phyloP scores from a whole-genome alignment of 2,888 invertebrate genomes.

The Ormyrus labotus region DNA sequence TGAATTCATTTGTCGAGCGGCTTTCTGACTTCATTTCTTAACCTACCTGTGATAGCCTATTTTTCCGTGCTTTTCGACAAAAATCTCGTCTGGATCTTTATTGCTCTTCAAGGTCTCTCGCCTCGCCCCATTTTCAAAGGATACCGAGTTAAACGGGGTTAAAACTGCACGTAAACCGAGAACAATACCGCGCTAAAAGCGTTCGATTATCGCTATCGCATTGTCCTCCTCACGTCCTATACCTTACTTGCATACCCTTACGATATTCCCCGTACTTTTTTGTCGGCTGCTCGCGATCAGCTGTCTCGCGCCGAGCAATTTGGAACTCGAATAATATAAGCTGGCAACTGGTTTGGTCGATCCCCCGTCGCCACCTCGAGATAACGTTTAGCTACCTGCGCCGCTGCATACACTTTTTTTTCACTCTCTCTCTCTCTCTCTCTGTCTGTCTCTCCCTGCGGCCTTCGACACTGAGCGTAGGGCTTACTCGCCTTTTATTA shows the following conservation, averaged over 20 bases:
- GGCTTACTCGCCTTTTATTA: neutral
- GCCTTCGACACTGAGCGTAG: neutral
- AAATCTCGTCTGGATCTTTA: no score
- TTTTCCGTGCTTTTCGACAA: no score
- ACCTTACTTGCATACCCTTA: neutral
- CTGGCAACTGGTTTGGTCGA: conserved; percentile 42
- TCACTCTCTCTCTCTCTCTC: no score
- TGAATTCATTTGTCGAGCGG: no score
- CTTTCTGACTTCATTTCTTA: no score
- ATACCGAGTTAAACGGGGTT: no score
- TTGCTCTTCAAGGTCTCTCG: no score
- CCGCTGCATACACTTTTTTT: neutral
- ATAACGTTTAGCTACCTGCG: conserved; percentile 48
- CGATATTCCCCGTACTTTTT: neutral
- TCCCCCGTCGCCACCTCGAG: conserved; percentile 38
- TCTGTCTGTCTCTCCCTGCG: neutral
- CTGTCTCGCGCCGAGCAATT: conserved; percentile 34
- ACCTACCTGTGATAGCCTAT: no score
- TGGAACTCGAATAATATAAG: conserved; percentile 34
- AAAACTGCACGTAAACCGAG: neutral
- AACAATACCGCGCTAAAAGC: neutral
- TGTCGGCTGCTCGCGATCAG: conserved; percentile 23
- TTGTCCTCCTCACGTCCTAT: conserved; percentile 13
- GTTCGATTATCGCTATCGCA: conserved; percentile 28
- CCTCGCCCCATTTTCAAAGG: no score